Base-by-base conservation (phyloP, 2,113 vertebrate genomes). In the Rhegmatorhina hoffmannsi region DNA sequence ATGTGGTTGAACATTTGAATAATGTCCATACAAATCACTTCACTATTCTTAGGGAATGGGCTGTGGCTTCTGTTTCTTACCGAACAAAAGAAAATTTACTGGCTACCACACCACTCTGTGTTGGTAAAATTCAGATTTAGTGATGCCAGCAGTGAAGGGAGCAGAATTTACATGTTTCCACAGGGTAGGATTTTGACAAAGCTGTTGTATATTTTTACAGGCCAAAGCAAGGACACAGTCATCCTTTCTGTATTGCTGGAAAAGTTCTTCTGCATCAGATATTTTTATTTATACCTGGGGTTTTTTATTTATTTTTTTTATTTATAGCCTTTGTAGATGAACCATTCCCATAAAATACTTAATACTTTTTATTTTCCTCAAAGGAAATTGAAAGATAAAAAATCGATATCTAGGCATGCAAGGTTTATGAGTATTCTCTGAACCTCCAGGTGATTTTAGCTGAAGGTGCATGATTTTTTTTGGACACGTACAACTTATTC, bases 61-160 rank as follows among this genome's bases (percentile, higher is more conserved):
- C 55, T 79, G 23, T 93, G 59, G 24, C 67, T 90, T 94, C 67
- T 90, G 29, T 85, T 95, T 80, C 87, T 92, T 66, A 21, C 29
- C 15, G 44, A 84, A 83, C 47, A 90, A 84, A 90, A 90, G 36
- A 87, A 87, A 85, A 94, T 90, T 72, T 88, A 81, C 49, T 76
- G n/a, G 20, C 68, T 92, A 83, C 72, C 59, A 70, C 53, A 46
- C 75, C 59, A 67, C 53, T 43, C 9, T 43, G 23, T n/a, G 38
- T 63, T 33, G 40, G 47, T 86, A 85, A 72, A 90, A 84, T 82
- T 84, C 79, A 81, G 85, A 88, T 88, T 73, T 85, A 94, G 74
- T 83, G 68, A 29, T 86, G 34, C 44, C 66, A 81, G 83, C n/a
- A 90, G 33, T 38, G 70, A 55, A 83, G 33, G 18, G 43, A 20